A percentile compares a stretch with the other conserved stretches of the same genome.
Evolutionary conservation across 2,888 invertebrate species (phyloP).

Genomic region (Mythimna loreyi): DNA sequence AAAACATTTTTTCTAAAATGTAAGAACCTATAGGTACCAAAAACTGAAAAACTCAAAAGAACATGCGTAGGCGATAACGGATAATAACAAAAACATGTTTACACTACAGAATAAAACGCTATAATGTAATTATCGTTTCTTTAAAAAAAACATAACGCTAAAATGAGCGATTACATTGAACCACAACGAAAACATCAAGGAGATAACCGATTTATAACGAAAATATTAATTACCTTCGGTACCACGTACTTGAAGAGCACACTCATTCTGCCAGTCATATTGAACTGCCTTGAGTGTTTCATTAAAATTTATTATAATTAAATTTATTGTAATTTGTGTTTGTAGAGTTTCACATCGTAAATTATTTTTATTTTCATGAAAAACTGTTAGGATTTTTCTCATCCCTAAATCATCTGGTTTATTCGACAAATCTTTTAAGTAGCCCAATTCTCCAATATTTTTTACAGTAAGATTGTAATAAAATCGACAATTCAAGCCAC

Average conservation of each 20-base stretch:
- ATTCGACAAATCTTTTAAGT: neutral
- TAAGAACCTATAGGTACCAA: neutral
- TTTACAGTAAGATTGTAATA: neutral
- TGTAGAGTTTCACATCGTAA: neutral
- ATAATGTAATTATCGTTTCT: conserved; percentile 1
- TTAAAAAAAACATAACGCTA: conserved; percentile 26
- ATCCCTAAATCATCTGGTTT: neutral
- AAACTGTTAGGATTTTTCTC: neutral
- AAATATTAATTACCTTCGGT: neutral
- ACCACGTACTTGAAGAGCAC: neutral
- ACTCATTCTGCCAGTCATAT: neutral
- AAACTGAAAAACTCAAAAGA: neutral
- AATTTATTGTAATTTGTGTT: neutral
- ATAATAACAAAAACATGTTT: conserved; percentile 28
- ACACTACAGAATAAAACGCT: conserved; percentile 7
- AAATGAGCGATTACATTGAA: conserved; percentile 26
- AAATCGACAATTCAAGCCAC: neutral
- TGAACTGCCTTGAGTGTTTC: neutral
- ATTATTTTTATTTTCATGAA: neutral
- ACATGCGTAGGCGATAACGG: neutral
- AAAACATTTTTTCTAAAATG: no score
- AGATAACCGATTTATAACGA: conserved; percentile 22
- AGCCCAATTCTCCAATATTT: neutral
- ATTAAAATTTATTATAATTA: neutral
- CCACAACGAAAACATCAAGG: conserved; percentile 4